Evolutionary conservation across 2,797 vertebrate genomes (phyloP), one percentile per base, ranked within the genome.

Genomic region (Euphonia xanthogaster): DNA sequence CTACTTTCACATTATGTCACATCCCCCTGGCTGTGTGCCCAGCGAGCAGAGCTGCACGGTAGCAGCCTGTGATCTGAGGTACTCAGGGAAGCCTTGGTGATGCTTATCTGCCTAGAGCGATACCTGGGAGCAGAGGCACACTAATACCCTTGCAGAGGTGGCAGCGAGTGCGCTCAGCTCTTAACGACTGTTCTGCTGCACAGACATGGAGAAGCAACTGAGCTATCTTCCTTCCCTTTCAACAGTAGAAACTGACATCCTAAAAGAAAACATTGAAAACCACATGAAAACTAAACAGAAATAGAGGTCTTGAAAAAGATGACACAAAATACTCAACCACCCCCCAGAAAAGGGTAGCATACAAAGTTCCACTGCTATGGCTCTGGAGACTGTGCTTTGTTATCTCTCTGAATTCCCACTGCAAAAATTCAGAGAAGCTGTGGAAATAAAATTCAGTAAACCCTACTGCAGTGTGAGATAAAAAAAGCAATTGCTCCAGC

Each of bases 261-360:
- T 95, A 96, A 91, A 96, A 96, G 89, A 94, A 96, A 93, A 91
- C 94, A 96, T 90, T 84, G 80, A 96, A 95, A 96, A 95, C 90
- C 92, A 3, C n/a, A 82, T 94, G 78, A 92, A 95, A 91, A 84
- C 95, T 96, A 86, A 97, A 93, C 55, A 86, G 88, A 95, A 94
- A 94, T 4, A 83, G 65, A 94, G 62, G 60, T 84, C 77, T 89
- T 87, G 60, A 79, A 86, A 88, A 79, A 86, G 77, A 88, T 0
- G 71, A 91, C 39, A 89, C 28, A 79, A 84, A 90, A 89, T 76
- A 93, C 77, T 93, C 37, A 72, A 68, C 9, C 53, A 71, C 33
- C 39, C 21, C 25, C 6, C 28, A 3, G 7, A 35, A 73, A 84
- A 86, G 63, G 63, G 76, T 10, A 85, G 80, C 73, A 53, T 45